Base-by-base conservation (phyloP, 2,888 invertebrate species). In the Lordiphosa andalusiaca region DNA sequence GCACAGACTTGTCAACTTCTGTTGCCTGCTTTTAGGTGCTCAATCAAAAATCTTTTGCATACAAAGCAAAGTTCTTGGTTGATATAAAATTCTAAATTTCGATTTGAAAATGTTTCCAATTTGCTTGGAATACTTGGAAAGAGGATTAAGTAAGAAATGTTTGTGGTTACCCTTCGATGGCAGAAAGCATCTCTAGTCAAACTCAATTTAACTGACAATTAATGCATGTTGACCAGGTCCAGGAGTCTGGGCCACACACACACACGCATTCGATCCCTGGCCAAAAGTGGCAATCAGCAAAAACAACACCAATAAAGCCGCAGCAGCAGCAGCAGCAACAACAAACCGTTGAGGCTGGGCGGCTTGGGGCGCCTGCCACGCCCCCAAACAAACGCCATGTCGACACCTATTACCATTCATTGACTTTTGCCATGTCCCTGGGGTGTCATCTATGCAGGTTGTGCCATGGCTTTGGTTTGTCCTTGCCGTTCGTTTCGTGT, bases 151-250 rank as follows among this genome's bases (percentile, higher is more conserved):
- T 30, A 30, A 30, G 30, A 10, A 30, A 30, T 30, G 30, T 30
- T 10, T 30, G 9, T 30, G 9, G 9, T 10, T 9, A 30, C 7
- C 25, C 6, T 6, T 25, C 12, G 12, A 36, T 9, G 16, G 7
- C 9, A 6, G 30, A 6, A 9, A n/a, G 12, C 50, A 4, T 7
- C n/a, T 30, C 38, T 50, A 70, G 69, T 69, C 83, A 80, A 84
- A 86, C 82, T 86, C 85, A 86, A 86, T 86, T 86, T 81, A 87
- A 86, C 84, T 81, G 84, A 82, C 86, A 87, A 86, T 86, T 86
- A 87, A 86, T 86, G 87, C 75, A 78, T 76, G 70, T 71, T 62
- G 46, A 53, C 49, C 47, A 21, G 25, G 12, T 19, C 39, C 37
- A 41, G 41, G 3, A 25, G 46, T 10, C 9, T 35, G 35, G 51